phyloP scores from a whole-genome alignment of 2,113 vertebrate genomes.

The Ochotona curzoniae region DNA sequence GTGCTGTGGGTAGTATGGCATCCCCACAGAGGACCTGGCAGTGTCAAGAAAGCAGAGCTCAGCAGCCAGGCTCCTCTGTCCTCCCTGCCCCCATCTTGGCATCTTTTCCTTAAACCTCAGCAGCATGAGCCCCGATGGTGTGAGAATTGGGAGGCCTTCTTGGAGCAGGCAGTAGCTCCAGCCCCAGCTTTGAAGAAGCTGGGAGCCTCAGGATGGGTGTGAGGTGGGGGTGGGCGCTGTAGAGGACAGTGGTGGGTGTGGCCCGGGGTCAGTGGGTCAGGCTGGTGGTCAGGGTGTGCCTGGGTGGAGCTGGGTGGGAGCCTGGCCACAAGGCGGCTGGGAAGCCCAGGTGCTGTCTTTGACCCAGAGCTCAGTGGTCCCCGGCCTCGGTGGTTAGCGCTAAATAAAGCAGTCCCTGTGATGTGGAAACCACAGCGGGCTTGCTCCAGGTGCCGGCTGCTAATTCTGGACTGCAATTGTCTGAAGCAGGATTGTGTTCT shows the following conservation, averaged over 20 bases:
- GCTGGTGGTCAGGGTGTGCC: no score
- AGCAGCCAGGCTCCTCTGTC: not conserved
- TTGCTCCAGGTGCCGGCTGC: slow-evolving; percentile 66
- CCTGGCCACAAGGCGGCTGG: fast-evolving
- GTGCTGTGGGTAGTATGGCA: not conserved
- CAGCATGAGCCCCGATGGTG: no score
- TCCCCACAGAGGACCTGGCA: not conserved
- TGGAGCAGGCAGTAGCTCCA: not conserved
- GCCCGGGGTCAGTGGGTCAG: not conserved
- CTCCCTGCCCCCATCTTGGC: not conserved
- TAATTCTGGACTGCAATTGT: slow-evolving; percentile 77
- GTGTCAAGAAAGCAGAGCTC: not conserved
- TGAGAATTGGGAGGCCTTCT: not conserved
- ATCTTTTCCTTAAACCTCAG: not conserved
- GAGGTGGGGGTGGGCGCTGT: no score
- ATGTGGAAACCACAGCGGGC: slow-evolving; percentile 75
- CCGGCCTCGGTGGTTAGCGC: not conserved
- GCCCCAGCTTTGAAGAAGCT: not conserved
- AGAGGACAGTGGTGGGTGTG: no score
- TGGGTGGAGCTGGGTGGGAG: not conserved
- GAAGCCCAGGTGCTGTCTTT: slow-evolving; percentile 15
- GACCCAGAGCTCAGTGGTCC: not conserved
- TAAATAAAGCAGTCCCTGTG: slow-evolving; percentile 74
- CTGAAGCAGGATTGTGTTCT: slow-evolving; percentile 61
- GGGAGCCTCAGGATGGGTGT: not conserved